Evolutionary conservation across 2,888 invertebrate species (phyloP).

Genomic region (Tromatobia lineatoria): DNA sequence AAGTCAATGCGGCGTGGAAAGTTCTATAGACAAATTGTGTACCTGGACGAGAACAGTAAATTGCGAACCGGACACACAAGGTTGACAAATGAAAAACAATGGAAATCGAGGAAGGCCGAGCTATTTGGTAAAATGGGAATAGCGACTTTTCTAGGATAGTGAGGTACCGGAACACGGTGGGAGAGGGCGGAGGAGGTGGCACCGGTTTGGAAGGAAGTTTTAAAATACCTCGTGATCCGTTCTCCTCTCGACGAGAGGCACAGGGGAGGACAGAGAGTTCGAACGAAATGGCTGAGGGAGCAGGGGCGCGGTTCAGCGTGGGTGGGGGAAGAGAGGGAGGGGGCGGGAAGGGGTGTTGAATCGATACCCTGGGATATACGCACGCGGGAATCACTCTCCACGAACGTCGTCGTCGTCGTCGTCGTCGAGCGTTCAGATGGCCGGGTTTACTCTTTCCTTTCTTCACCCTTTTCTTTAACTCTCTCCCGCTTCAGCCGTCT

Average conservation of each 20-base stretch:
- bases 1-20: background rate
- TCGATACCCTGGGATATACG: slow-evolving; percentile 69
- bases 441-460: slow-evolving; percentile 42
- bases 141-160: slow-evolving; percentile 66
- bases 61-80: background rate
- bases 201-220: slow-evolving; percentile 60
- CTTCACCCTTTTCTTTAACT: slow-evolving; percentile 28
- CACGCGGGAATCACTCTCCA: slow-evolving; percentile 71
- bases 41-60: background rate
- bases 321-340: slow-evolving; percentile 37
- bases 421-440: slow-evolving; percentile 57
- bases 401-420: slow-evolving; percentile 68
- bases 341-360: slow-evolving; percentile 55
- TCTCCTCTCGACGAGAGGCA: slow-evolving; percentile 54
- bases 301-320: slow-evolving; percentile 64
- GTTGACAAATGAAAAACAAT: slow-evolving; percentile 38
- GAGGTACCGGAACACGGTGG: background rate
- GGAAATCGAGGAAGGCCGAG: slow-evolving; percentile 34
- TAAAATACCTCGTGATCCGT: slow-evolving; percentile 65
- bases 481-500: background rate
- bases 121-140: slow-evolving; percentile 57
- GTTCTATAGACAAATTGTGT: background rate
- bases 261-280: slow-evolving; percentile 20
- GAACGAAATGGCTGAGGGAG: slow-evolving; percentile 66
- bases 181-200: slow-evolving; percentile 8